Base-by-base conservation (phyloP, 2,888 invertebrate species). In the Leptinotarsa juncta region DNA sequence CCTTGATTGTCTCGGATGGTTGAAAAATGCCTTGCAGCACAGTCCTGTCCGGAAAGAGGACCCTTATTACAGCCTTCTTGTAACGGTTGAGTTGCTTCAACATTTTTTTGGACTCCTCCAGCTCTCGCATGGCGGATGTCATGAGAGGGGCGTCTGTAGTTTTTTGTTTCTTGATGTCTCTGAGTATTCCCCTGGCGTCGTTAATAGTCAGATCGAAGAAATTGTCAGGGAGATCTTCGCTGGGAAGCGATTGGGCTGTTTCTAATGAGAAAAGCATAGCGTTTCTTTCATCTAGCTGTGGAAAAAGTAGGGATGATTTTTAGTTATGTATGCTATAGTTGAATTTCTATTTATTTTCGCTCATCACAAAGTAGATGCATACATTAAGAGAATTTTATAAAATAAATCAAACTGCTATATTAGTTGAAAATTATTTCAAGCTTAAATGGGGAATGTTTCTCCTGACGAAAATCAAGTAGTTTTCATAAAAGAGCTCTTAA, bases 21-120 rank as follows among this genome's bases (percentile, higher is more conserved):
- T 90, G 89, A 84, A 98, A 98, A 57, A 94, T 90, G 15, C 94
- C 97, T 88, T 98, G 98, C 32, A 98, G 89, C 57, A 97, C 94
- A 65, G 94, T 90, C 70, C 93, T 91, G 88, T 97, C 94, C 3
- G 97, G 96, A 87, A 98, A 97, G 85, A 95, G 94, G 77, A 98
- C 89, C 72, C 97, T 90, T 65, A 98, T 93, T 14, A 97, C 92
- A 67, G 93, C 93, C 84, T 92, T 91, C 82, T 93, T 93, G 87
- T 96, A 96, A 79, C 90, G 90, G 71, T 91, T 90, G 49, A 94
- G 87, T 83, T 91, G 91, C 69, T 89, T 88, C 69, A 93, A 85
- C 77, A 91, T 88, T 76, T 88, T 88, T 82, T 90, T 91, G 51
- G 90, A 89, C 67, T 90, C 89, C 81, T 92, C 91, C 48, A 92